These are phyloP conservation scores for Brachionus paranguensis DNA, from an alignment of 1,140 invertebrate genomes.

Conservation along the genomic window DNA sequence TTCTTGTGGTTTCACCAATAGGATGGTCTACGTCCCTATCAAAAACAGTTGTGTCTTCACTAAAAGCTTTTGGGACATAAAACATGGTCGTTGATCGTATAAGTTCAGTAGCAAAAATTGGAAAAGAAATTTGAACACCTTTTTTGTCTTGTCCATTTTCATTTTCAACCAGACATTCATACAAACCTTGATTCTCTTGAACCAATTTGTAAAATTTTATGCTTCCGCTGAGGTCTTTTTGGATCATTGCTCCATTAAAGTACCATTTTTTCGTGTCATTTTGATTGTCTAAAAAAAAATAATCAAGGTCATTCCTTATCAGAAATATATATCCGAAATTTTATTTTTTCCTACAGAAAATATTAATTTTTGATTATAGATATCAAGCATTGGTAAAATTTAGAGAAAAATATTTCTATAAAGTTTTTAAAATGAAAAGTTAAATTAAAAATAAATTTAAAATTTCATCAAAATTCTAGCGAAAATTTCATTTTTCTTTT, in stretches of 20 bases:
- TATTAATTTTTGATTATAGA: too few relatives aligned
- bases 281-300: not conserved
- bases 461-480: too few relatives aligned
- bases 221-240: not conserved
- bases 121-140: not conserved
- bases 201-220: not conserved
- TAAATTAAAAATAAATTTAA: too few relatives aligned
- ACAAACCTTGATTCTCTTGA: not conserved
- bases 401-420: too few relatives aligned
- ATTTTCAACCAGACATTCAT: not conserved
- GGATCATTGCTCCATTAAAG: not conserved
- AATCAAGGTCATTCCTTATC: too few relatives aligned
- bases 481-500: too few relatives aligned
- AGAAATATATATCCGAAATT: too few relatives aligned
- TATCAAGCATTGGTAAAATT: too few relatives aligned
- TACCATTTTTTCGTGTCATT: not conserved
- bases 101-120: not conserved
- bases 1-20: not conserved
- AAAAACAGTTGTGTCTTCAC: not conserved
- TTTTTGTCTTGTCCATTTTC: slow-evolving; percentile 1
- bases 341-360: too few relatives aligned
- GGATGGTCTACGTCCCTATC: not conserved
- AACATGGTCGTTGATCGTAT: not conserved
- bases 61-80: not conserved
- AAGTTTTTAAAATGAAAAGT: too few relatives aligned